Evolutionary conservation across 1,140 invertebrate genomes (phyloP), one percentile per base, ranked within the genome.

Genomic region (Lanistes nyassanus): DNA sequence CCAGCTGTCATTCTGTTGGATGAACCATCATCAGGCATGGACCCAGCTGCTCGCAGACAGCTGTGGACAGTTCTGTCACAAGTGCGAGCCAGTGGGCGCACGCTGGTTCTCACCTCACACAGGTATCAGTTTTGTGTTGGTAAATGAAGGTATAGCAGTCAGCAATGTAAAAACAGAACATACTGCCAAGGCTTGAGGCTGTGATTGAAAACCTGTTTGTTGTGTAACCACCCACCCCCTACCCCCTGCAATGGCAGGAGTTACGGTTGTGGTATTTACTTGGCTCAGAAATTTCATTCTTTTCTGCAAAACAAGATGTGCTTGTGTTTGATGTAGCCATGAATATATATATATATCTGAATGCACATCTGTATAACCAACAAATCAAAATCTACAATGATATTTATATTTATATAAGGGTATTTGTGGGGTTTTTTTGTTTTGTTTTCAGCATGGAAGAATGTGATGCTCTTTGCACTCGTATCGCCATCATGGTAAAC

Each of bases 1-100:
- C 90, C 90, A 23, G 82, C 87, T 98, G 82, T 91, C 39, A 80
- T 91, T 19, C 85, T 91, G 71, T 83, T 91, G 68, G 90, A 91
- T 80, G 90, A 90, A 78, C 90, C 90, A 11, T 90, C 89, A 0
- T 89, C 88, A 36, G 90, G 90, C 23, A 90, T 91, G 83, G 91
- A 91, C 81, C 90, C 90, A 4, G 87, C 87, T 21, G 87, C 90
- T 39, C 80, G 86, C 51, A 76, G 90, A 70, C 85, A 89, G 58
- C 84, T 91, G 42, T 91, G 91, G 91, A 86, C 88, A 70, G 82
- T 86, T 26, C 75, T 89, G 56, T 84, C 86, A 6, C 73, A 83
- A 36, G 84, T 88, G 16, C 60, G 87, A 51, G 84, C 79, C 29
- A 84, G 82, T 65, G 87, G 88, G 23, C 77, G 82, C 42, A 89